These are phyloP conservation scores for Pristionchus arcanus DNA, from an alignment of 2,888 invertebrate species.

Conservation along the genomic window DNA sequence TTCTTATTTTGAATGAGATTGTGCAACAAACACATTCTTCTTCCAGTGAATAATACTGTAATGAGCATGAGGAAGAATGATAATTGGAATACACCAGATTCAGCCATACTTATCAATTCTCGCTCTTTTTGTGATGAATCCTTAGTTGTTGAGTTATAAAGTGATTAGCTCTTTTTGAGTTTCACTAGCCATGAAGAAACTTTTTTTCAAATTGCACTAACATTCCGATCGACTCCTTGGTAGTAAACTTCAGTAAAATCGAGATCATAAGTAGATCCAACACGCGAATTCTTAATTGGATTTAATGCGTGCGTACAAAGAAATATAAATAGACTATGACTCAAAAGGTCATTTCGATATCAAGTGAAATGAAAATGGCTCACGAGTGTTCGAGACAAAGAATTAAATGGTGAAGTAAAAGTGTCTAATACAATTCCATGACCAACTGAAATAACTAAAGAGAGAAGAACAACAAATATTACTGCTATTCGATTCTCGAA, in stretches of 20 bases:
- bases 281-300: not conserved
- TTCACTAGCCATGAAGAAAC: too few species aligned
- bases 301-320: too few species aligned
- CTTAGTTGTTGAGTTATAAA: not conserved
- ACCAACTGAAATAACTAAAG: not conserved
- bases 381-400: not conserved
- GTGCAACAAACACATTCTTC: slow-evolving; percentile 18
- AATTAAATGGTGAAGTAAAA: not conserved
- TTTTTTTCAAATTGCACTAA: not conserved
- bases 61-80: not conserved
- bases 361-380: not conserved
- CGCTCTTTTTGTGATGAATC: not conserved
- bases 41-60: not conserved
- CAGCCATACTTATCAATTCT: not conserved
- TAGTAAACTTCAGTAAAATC: not conserved
- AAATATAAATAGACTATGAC: too few species aligned
- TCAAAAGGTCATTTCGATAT: too few species aligned
- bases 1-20: not conserved
- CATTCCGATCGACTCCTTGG: slow-evolving; percentile 37
- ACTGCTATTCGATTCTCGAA: not conserved
- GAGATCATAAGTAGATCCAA: not conserved
- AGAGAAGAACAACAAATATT: not conserved
- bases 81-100: slow-evolving; percentile 9
- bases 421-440: not conserved
- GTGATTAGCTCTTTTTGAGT: not conserved